Evolutionary conservation across 2,888 invertebrate species (phyloP).

Genomic region (Heliconius cydno): DNA sequence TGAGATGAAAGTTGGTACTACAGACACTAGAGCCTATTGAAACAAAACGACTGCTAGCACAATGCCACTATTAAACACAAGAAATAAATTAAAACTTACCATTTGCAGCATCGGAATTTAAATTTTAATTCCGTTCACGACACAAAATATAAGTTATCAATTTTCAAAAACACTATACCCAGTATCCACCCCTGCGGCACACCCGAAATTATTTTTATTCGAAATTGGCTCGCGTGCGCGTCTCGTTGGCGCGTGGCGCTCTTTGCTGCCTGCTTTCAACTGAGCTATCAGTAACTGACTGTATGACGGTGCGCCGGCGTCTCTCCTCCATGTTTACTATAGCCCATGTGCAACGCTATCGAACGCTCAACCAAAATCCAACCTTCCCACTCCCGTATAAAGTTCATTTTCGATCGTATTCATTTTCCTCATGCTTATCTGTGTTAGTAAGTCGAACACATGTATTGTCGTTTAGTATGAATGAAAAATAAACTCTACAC

Average conservation of each 20-base stretch:
- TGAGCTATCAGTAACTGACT: slow-evolving; percentile 65
- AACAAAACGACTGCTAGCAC: slow-evolving; percentile 66
- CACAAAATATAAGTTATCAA: slow-evolving; percentile 52
- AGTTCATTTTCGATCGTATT: slow-evolving; percentile 49
- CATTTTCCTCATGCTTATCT: slow-evolving; percentile 61
- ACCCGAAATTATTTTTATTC: slow-evolving; percentile 63
- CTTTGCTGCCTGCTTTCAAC: slow-evolving; percentile 67
- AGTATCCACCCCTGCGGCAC: slow-evolving; percentile 67
- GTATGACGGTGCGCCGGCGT: slow-evolving; percentile 68
- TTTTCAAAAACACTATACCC: slow-evolving; percentile 61
- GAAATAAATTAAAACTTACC: slow-evolving; percentile 74
- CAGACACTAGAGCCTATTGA: slow-evolving; percentile 58
- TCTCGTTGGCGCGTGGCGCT: slow-evolving; percentile 66
- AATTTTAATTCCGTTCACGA: slow-evolving; percentile 65
- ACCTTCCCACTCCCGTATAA: slow-evolving; percentile 47
- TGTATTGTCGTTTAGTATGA: slow-evolving; percentile 80
- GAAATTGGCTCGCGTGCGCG: slow-evolving; percentile 68
- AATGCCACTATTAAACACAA: slow-evolving; percentile 72
- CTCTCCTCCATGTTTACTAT: slow-evolving; percentile 73
- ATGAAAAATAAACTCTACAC: slow-evolving; percentile 78
- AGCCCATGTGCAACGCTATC: slow-evolving; percentile 74
- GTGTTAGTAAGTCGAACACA: slow-evolving; percentile 77
- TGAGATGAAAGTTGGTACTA: slow-evolving; percentile 66
- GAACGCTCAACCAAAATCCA: slow-evolving; percentile 57
- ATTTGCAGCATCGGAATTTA: slow-evolving; percentile 72